Conservation (phyloP, 1,140 invertebrate species). For the Zaprionus inermis region DNA sequence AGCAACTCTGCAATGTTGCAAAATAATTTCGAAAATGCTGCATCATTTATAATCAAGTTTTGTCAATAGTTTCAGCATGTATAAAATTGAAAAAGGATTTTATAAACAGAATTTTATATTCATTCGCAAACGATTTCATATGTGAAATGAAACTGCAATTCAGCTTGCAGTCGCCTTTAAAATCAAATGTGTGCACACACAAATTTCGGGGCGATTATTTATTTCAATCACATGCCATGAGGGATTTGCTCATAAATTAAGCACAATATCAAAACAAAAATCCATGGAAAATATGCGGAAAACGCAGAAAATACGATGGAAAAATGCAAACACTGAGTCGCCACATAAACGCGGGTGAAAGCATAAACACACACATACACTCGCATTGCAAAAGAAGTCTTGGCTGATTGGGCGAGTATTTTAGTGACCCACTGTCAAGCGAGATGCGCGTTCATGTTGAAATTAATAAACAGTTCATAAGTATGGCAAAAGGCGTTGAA, state of each 20-base stretch:
- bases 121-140: no score
- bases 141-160: background rate
- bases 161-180: background rate
- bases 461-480: constrained; percentile 69
- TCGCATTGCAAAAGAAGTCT: background rate
- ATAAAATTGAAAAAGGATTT: no score
- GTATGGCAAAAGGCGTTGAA: constrained; percentile 67
- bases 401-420: constrained; percentile 21
- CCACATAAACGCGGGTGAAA: constrained; percentile 19
- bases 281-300: constrained; percentile 12
- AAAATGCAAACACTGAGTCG: constrained; percentile 25
- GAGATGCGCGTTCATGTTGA: constrained; percentile 46
- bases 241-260: constrained; percentile 34
- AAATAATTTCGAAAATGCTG: no score
- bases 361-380: constrained; percentile 14
- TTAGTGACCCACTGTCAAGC: constrained; percentile 43
- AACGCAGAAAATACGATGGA: background rate
- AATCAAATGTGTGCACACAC: constrained; percentile 27
- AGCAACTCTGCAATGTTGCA: no score
- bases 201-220: constrained; percentile 3
- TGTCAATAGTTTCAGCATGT: no score
- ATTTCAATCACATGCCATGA: constrained; percentile 8
- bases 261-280: constrained; percentile 28
- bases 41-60: no score
- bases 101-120: no score